phyloP scores from a whole-genome alignment of 2,888 invertebrate genomes.

The Malacosoma neustria region DNA sequence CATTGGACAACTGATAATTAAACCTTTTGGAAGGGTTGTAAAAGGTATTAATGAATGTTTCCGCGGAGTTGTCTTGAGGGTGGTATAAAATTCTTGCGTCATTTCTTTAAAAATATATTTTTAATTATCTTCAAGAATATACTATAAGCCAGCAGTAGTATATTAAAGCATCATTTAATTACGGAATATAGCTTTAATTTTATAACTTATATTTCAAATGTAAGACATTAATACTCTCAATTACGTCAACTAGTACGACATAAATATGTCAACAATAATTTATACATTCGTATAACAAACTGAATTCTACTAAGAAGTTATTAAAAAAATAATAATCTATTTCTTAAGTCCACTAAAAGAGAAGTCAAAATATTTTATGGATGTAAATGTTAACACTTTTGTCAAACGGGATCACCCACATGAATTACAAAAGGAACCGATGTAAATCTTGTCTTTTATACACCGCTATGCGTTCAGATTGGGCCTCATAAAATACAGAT shows the following conservation, averaged over 20 bases:
- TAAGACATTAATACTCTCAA: background rate
- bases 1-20: conserved; percentile 64
- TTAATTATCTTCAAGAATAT: no score
- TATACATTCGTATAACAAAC: conserved; percentile 5
- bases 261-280: background rate
- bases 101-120: background rate
- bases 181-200: background rate
- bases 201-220: background rate
- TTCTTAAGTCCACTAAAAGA: conserved; percentile 47
- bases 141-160: background rate
- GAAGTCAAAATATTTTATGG: conserved; percentile 73
- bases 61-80: conserved; percentile 1
- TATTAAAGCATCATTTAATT: background rate
- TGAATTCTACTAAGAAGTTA: conserved; percentile 13
- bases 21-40: conserved; percentile 27
- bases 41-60: conserved; percentile 20
- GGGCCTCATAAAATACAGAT: conserved; percentile 60
- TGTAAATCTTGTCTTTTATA: conserved; percentile 56
- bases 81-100: background rate
- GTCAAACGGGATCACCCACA: conserved; percentile 61
- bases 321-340: conserved; percentile 29
- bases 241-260: background rate
- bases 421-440: conserved; percentile 52
- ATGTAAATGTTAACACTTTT: conserved; percentile 67
- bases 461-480: conserved; percentile 41